These are phyloP conservation scores for Fragum whitleyi DNA, from an alignment of 2,888 invertebrate genomes.

Conservation along the genomic window DNA sequence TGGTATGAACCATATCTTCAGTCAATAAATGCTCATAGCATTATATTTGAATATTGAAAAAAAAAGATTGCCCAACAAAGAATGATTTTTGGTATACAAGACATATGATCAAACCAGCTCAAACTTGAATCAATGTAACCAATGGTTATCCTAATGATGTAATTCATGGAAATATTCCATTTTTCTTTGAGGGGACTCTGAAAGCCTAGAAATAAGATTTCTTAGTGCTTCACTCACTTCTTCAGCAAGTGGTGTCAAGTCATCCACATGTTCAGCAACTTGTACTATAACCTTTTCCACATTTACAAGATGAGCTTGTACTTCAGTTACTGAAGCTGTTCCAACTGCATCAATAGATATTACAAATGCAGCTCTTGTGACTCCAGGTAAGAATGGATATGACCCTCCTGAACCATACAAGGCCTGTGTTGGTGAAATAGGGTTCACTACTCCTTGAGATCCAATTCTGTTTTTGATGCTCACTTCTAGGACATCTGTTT, in stretches of 20 bases:
- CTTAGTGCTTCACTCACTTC: not conserved
- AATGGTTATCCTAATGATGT: too few relatives aligned
- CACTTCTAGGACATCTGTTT: slow-evolving; percentile 21
- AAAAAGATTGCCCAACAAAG: too few relatives aligned
- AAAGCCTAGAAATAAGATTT: too few relatives aligned
- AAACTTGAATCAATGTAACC: too few relatives aligned
- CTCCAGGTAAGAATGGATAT: slow-evolving; percentile 20
- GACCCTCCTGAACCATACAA: slow-evolving; percentile 31
- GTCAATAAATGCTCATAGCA: too few relatives aligned
- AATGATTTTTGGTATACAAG: too few relatives aligned
- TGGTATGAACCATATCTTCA: too few relatives aligned
- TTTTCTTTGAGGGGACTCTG: too few relatives aligned
- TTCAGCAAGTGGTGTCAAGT: not conserved
- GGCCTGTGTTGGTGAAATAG: slow-evolving; percentile 29
- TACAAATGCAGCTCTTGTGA: slow-evolving; percentile 14
- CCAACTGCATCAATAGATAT: slow-evolving; percentile 13
- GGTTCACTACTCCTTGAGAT: not conserved
- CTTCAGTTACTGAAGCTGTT: slow-evolving; percentile 28
- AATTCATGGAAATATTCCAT: too few relatives aligned
- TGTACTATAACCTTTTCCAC: slow-evolving; percentile 22
- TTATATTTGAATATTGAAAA: too few relatives aligned
- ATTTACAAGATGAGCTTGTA: slow-evolving; percentile 17
- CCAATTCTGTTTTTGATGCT: slow-evolving; percentile 18
- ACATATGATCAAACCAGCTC: too few relatives aligned
- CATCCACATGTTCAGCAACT: slow-evolving; percentile 11